Percentiles rank a stretch among this genome's conserved stretches.
Conservation (phyloP, 35 echinoderm and acorn worm species). For the Anneissia japonica region DNA sequence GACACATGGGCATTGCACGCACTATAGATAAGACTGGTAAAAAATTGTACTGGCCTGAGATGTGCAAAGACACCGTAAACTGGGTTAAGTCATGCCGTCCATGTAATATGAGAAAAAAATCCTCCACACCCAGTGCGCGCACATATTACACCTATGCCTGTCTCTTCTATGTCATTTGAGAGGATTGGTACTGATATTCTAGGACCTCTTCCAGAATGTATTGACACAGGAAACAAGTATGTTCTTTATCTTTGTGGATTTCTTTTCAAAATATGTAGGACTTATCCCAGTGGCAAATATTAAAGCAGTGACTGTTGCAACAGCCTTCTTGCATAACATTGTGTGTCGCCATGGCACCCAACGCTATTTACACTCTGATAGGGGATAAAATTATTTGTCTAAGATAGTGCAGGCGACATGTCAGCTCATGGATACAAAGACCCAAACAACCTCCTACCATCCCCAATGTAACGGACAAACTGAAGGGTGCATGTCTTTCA, state of each 20-base stretch:
- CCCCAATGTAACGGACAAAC: constrained; percentile 53
- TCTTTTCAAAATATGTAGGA: constrained; percentile 52
- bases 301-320: constrained; percentile 28
- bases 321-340: constrained; percentile 27
- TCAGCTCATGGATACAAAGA: constrained; percentile 19
- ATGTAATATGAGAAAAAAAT: constrained; percentile 34
- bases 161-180: constrained; percentile 15
- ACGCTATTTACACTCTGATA: constrained; percentile 36
- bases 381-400: constrained; percentile 46
- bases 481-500: constrained; percentile 42
- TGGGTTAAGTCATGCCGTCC: constrained; percentile 61
- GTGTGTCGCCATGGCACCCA: constrained; percentile 41
- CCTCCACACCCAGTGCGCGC: background rate
- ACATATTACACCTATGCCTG: constrained; percentile 38
- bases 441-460: constrained; percentile 40
- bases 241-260: constrained; percentile 53
- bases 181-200: constrained; percentile 50
- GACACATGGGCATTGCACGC: constrained; percentile 35
- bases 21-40: constrained; percentile 41
- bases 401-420: constrained; percentile 49
- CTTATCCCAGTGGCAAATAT: constrained; percentile 30
- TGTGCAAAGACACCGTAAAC: constrained; percentile 34
- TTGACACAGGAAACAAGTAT: constrained; percentile 22
- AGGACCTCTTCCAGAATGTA: constrained; percentile 35
- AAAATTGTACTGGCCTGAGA: constrained; percentile 41